These are phyloP conservation scores for Trichogramma dendrolimi DNA, from an alignment of 2,888 invertebrate species.

Conservation along the genomic window DNA sequence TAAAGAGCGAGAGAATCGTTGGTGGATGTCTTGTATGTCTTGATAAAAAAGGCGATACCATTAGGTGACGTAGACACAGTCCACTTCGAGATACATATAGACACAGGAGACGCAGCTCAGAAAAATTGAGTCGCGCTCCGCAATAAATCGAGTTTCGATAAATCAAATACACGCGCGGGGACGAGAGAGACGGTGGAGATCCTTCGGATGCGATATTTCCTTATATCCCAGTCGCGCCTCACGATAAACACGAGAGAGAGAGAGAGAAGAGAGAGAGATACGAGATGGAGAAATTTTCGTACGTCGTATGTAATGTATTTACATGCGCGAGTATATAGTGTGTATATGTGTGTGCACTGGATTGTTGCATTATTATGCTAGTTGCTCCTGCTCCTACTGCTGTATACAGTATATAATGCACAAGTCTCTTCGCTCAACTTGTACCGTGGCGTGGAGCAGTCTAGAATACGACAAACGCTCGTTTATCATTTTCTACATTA, in stretches of 20 bases:
- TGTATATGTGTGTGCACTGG: background rate
- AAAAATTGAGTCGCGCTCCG: too few species aligned
- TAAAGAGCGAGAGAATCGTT: constrained; percentile 9
- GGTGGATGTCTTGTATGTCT: background rate
- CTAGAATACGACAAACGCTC: too few species aligned
- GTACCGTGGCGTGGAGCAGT: too few species aligned
- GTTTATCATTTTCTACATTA: too few species aligned
- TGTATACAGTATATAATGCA: too few species aligned
- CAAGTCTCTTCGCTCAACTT: too few species aligned
- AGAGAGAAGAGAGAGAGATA: background rate
- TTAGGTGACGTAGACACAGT: background rate
- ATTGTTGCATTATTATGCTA: too few species aligned
- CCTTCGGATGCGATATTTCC: too few species aligned
- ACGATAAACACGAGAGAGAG: too few species aligned
- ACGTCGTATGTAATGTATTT: constrained; percentile 15
- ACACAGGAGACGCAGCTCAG: constrained; percentile 1
- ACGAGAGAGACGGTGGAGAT: background rate
- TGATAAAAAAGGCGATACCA: background rate
- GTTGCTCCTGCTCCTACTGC: too few species aligned
- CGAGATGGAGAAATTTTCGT: constrained; percentile 14
- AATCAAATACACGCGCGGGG: constrained; percentile 14
- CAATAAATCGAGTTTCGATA: constrained; percentile 28
- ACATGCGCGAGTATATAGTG: background rate
- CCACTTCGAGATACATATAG: background rate
- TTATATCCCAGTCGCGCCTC: too few species aligned